phyloP scores from a whole-genome alignment of 2,888 invertebrate genomes.

The Epirrhoe tristata region DNA sequence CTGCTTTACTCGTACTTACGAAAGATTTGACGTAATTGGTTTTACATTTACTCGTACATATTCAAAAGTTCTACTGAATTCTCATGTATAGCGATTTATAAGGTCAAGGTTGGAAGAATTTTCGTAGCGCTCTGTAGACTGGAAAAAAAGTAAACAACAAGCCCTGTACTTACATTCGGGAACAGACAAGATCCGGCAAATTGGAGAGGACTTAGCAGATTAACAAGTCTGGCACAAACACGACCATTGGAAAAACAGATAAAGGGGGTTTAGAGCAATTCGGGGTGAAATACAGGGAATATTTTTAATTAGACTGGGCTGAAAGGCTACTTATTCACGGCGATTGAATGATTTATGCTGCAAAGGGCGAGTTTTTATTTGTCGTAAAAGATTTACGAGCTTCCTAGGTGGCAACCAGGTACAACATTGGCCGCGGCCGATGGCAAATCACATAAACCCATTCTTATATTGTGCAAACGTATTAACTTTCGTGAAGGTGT shows the following conservation, averaged over 20 bases:
- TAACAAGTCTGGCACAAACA: conserved; percentile 39
- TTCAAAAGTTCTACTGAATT: conserved; percentile 5
- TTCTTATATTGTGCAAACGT: conserved; percentile 76
- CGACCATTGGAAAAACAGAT: conserved; percentile 27
- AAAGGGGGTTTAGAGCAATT: conserved; percentile 33
- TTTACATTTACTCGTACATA: conserved; percentile 20
- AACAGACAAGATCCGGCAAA: conserved; percentile 37
- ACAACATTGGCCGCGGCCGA: conserved; percentile 58
- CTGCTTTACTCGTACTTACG: conserved; percentile 14
- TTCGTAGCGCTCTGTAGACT: conserved; percentile 4
- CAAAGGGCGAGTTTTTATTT: conserved; percentile 73
- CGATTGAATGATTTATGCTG: conserved; percentile 78
- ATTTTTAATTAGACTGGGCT: conserved; percentile 38
- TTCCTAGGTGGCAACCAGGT: conserved; percentile 50
- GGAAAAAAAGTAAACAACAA: conserved; percentile 33
- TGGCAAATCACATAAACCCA: conserved; percentile 70
- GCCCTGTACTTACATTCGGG: conserved; percentile 25
- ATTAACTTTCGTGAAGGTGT: conserved; percentile 66
- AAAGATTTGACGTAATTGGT: conserved; percentile 18
- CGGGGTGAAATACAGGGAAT: conserved; percentile 26
- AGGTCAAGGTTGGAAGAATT: conserved; percentile 22
- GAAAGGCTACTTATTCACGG: conserved; percentile 31
- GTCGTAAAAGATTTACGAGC: conserved; percentile 79
- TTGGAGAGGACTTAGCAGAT: conserved; percentile 42
- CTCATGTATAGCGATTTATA: not conserved